A percentile compares a stretch with the other conserved stretches of the same genome.
Evolutionary conservation across 2,888 invertebrate genomes (phyloP).

Genomic region (Hemaris fuciformis): DNA sequence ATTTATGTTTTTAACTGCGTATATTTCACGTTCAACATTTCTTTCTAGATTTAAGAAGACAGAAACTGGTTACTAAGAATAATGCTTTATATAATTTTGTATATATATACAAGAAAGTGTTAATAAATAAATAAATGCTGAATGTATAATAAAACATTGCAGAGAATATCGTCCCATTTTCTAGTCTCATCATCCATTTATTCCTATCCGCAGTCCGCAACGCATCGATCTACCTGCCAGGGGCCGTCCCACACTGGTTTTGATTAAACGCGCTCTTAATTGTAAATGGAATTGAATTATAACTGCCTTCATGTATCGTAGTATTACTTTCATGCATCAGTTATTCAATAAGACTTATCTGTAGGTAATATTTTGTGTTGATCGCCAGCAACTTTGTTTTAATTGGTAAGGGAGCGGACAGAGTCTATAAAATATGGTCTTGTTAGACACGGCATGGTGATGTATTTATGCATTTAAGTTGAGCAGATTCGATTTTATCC

Average conservation of each 20-base stretch:
- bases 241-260: not conserved
- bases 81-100: too few species aligned
- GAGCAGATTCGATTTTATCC: too few species aligned
- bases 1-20: too few species aligned
- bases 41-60: too few species aligned
- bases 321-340: not conserved
- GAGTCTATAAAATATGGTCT: too few species aligned
- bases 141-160: not conserved
- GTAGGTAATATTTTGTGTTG: not conserved
- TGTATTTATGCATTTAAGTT: too few species aligned
- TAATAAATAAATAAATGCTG: too few species aligned
- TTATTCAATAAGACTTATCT: not conserved
- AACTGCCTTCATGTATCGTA: not conserved
- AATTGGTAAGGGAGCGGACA: too few species aligned
- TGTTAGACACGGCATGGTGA: too few species aligned
- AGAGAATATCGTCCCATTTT: not conserved
- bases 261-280: constrained; percentile 1
- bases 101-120: too few species aligned
- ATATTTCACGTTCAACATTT: too few species aligned
- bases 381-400: not conserved
- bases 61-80: not conserved
- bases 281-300: not conserved
- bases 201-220: not conserved
- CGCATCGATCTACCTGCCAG: constrained; percentile 5
- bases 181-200: not conserved